Evolutionary conservation across 1,140 invertebrate species (phyloP).

Genomic region (Andricus grossulariae): DNA sequence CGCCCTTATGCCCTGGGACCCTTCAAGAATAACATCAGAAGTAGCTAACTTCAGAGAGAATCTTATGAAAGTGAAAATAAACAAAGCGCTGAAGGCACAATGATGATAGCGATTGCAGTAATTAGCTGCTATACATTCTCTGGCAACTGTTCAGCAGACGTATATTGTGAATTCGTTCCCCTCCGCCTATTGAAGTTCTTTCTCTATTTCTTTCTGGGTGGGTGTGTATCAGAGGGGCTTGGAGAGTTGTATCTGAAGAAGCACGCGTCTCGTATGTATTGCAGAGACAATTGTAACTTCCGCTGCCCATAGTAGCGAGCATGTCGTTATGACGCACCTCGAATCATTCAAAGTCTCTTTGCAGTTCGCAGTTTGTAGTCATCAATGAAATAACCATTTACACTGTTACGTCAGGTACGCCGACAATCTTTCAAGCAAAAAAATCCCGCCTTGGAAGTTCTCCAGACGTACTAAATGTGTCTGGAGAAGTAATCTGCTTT

Average conservation of each 20-base stretch:
- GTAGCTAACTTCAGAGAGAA: too few relatives aligned
- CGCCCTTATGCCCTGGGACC: too few relatives aligned
- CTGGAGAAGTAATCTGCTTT: too few relatives aligned
- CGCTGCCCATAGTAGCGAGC: slow-evolving; percentile 46
- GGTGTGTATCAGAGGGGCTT: neutral
- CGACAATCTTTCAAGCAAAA: too few relatives aligned
- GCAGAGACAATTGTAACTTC: slow-evolving; percentile 62
- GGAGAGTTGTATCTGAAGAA: neutral
- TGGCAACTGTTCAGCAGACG: slow-evolving; percentile 31
- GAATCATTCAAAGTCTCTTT: slow-evolving; percentile 41
- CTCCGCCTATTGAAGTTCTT: neutral
- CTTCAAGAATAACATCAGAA: too few relatives aligned
- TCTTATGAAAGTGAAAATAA: too few relatives aligned
- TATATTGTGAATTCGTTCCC: slow-evolving; percentile 7
- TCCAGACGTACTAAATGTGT: too few relatives aligned
- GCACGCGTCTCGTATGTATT: slow-evolving; percentile 44
- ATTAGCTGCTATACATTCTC: slow-evolving; percentile 57
- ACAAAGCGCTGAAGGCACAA: slow-evolving; percentile 53
- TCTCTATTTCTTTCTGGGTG: too few relatives aligned
- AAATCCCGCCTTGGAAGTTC: too few relatives aligned
- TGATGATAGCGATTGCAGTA: slow-evolving; percentile 63
- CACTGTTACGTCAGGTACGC: neutral
- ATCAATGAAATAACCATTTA: slow-evolving; percentile 25
- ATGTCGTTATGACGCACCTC: slow-evolving; percentile 37
- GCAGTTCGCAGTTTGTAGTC: neutral